Evolutionary conservation across 2,888 invertebrate species (phyloP).

Genomic region (Melinopterus prodromus): DNA sequence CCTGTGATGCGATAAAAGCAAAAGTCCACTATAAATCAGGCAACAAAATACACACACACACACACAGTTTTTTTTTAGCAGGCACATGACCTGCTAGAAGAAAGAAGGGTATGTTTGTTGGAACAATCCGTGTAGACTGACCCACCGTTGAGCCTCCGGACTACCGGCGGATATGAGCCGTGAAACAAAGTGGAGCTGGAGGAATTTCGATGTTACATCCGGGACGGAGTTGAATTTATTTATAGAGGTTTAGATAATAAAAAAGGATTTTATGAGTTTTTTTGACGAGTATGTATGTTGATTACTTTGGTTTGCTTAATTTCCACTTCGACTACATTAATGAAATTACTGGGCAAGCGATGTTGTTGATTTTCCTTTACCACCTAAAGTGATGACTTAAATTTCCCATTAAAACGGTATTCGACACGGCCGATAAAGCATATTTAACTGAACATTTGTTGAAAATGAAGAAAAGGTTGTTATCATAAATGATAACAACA

Average conservation of each 20-base stretch:
- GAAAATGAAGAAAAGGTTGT: too few relatives aligned
- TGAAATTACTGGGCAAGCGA: not conserved
- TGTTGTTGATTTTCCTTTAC: too few relatives aligned
- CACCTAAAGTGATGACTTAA: too few relatives aligned
- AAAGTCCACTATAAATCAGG: not conserved
- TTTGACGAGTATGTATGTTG: not conserved
- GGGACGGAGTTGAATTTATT: not conserved
- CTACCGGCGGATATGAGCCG: not conserved
- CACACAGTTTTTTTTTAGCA: not conserved
- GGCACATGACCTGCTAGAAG: not conserved
- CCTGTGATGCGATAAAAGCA: not conserved
- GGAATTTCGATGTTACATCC: not conserved
- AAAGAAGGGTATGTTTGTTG: not conserved
- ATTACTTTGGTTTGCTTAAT: not conserved
- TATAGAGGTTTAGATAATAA: not conserved
- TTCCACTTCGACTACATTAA: not conserved
- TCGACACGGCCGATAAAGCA: too few relatives aligned
- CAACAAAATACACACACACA: conserved; percentile 4
- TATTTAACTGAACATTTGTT: too few relatives aligned
- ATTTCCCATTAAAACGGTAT: too few relatives aligned
- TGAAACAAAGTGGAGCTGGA: not conserved
- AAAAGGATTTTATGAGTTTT: not conserved
- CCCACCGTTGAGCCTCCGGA: not conserved
- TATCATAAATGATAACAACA: too few relatives aligned
- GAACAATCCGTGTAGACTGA: not conserved